Percentiles rank a stretch among this genome's conserved stretches.
Conservation (phyloP, 2,113 vertebrate species). For the Hystrix cristata region DNA sequence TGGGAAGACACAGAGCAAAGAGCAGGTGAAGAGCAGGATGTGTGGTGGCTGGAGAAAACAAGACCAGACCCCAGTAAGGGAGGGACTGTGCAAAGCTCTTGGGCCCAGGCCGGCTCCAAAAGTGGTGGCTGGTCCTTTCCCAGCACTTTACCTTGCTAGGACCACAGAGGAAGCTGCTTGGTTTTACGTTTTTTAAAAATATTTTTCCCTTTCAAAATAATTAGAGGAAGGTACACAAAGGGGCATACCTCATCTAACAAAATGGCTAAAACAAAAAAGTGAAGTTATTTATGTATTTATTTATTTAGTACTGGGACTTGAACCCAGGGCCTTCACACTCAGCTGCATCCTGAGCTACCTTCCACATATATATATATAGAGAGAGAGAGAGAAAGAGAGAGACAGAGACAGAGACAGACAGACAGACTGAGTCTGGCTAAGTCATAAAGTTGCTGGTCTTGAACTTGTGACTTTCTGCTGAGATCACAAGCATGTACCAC, state of each 20-base stretch:
- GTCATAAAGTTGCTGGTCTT: neutral
- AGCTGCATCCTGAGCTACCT: neutral
- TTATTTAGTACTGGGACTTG: neutral
- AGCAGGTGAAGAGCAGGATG: neutral
- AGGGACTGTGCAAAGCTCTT: neutral
- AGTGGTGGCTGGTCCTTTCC: neutral
- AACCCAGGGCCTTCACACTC: neutral
- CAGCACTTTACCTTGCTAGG: neutral
- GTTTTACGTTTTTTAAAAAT: neutral
- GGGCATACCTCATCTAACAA: neutral
- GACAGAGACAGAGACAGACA: neutral
- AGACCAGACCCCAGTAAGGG: neutral
- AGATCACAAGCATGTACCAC: neutral
- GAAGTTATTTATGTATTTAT: neutral
- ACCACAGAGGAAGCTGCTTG: neutral
- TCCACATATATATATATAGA: neutral
- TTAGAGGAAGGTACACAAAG: neutral
- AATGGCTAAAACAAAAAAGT: slow-evolving; percentile 43
- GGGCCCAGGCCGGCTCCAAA: neutral
- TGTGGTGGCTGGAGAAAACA: neutral
- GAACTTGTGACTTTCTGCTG: neutral
- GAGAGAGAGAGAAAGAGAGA: neutral
- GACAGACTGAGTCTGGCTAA: neutral
- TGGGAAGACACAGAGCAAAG: neutral
- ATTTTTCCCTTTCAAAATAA: neutral